Percentiles rank a stretch among this genome's conserved stretches.
phyloP scores from a whole-genome alignment of 2,113 vertebrate genomes.

The Nipponia nippon region DNA sequence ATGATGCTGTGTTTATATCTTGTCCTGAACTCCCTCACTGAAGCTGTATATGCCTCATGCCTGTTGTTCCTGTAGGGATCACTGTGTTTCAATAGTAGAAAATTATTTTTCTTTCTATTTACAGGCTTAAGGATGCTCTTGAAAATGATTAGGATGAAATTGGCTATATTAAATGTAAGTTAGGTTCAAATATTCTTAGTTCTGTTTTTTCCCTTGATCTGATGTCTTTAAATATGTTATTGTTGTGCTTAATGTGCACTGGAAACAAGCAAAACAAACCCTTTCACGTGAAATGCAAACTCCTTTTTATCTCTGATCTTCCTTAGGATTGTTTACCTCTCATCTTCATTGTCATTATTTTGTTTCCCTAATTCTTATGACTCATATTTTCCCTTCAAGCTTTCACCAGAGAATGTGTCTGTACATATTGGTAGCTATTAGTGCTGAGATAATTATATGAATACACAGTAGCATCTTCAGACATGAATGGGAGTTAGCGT shows the following conservation, averaged over 20 bases:
- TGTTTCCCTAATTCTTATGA: background rate
- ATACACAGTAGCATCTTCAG: background rate
- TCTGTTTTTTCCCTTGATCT: background rate
- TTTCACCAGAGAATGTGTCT: background rate
- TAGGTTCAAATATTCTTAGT: background rate
- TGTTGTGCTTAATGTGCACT: background rate
- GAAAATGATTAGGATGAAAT: background rate
- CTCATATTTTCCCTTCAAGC: background rate
- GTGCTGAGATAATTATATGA: background rate
- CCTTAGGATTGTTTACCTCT: background rate
- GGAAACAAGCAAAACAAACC: background rate
- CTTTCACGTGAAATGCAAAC: background rate
- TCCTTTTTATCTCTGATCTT: background rate
- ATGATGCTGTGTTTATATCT: background rate
- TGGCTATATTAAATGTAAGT: background rate
- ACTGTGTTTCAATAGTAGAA: background rate
- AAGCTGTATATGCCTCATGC: background rate
- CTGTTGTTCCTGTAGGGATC: background rate
- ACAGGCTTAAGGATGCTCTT: background rate
- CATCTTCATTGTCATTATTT: background rate
- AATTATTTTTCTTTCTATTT: background rate
- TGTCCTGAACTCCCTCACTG: background rate
- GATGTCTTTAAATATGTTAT: background rate
- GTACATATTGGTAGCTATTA: background rate
- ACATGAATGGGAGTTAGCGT: background rate